Evolutionary conservation across 2,797 vertebrate genomes (phyloP).

Genomic region (Acanthurus tractus): DNA sequence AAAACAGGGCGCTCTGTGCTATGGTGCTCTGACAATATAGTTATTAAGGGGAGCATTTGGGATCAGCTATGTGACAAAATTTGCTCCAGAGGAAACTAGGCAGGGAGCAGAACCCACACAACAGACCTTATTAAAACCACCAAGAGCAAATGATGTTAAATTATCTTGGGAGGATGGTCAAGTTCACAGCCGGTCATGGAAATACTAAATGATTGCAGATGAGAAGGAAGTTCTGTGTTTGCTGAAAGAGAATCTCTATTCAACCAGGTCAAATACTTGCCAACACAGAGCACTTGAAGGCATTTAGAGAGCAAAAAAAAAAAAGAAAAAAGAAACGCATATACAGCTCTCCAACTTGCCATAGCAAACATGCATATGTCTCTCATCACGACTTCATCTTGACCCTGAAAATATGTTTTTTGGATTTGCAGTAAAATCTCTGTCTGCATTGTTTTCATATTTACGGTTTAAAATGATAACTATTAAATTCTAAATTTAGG

Average conservation of each 20-base stretch:
- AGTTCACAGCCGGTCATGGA: slow-evolving; percentile 32
- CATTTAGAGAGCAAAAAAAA: slow-evolving; percentile 5
- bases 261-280: slow-evolving; percentile 14
- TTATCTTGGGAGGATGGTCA: slow-evolving; percentile 42
- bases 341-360: slow-evolving; percentile 3
- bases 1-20: slow-evolving; percentile 21
- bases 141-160: slow-evolving; percentile 39
- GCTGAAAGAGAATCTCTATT: slow-evolving; percentile 18
- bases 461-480: not conserved
- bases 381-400: not conserved
- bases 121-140: slow-evolving; percentile 34
- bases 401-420: not conserved
- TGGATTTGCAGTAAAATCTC: slow-evolving; percentile 4
- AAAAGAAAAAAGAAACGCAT: too few relatives aligned
- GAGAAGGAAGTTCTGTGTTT: slow-evolving; percentile 13
- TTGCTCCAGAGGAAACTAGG: slow-evolving; percentile 26
- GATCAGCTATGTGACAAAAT: slow-evolving; percentile 39
- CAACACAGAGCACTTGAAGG: slow-evolving; percentile 8
- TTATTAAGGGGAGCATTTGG: slow-evolving; percentile 41
- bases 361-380: slow-evolving; percentile 1
- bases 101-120: slow-evolving; percentile 24
- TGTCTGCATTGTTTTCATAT: not conserved
- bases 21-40: slow-evolving; percentile 33
- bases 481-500: slow-evolving; percentile 3
- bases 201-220: slow-evolving; percentile 38